phyloP scores from a whole-genome alignment of 2,113 vertebrate species.

The Ptyas mucosa region DNA sequence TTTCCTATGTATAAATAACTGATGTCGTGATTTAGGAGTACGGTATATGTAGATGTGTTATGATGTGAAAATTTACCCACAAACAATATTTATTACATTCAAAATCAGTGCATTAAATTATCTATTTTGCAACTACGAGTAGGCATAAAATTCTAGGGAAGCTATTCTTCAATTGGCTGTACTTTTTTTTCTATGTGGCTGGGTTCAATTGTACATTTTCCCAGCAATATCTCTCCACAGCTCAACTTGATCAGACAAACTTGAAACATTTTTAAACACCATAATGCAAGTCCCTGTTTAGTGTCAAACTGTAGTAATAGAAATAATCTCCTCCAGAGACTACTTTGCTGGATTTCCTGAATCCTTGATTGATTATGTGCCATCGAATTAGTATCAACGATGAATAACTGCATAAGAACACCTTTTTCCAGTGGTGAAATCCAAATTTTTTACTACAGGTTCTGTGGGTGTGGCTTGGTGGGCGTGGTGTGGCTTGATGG shows the following conservation, averaged over 20 bases:
- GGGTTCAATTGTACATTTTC: background rate
- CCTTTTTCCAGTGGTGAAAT: too few relatives aligned
- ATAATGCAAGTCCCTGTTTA: background rate
- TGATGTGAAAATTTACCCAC: background rate
- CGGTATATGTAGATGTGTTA: background rate
- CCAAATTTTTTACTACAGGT: too few relatives aligned
- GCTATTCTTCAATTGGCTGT: background rate
- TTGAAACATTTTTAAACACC: background rate
- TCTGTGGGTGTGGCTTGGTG: too few relatives aligned
- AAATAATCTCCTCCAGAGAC: background rate
- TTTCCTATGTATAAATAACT: background rate
- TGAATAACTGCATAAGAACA: background rate
- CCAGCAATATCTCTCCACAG: background rate
- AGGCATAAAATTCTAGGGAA: background rate
- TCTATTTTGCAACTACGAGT: background rate
- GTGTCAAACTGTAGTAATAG: background rate
- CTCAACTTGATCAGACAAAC: background rate
- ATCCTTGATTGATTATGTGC: background rate
- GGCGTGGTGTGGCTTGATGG: too few relatives aligned
- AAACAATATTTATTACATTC: background rate
- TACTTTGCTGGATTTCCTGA: background rate
- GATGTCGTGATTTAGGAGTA: background rate
- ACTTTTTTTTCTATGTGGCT: background rate
- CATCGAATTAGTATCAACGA: background rate
- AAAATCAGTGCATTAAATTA: background rate